Evolutionary conservation across 2,888 invertebrate genomes (phyloP).

Genomic region (Spatulosminthurus flaviceps): DNA sequence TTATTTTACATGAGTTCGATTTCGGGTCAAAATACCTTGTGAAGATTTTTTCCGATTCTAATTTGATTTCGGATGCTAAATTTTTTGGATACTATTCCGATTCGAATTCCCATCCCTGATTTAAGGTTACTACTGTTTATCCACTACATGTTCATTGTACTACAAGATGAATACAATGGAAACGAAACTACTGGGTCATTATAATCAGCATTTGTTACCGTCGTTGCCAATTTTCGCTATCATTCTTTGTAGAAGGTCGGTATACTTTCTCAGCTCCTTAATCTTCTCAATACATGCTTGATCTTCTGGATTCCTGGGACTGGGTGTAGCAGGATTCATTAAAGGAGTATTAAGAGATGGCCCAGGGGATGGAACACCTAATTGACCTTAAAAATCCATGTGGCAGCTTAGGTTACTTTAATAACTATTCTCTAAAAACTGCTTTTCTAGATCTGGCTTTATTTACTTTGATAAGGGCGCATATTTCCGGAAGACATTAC

Average conservation of each 20-base stretch:
- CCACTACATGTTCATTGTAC: not conserved
- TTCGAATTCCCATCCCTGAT: too few species aligned
- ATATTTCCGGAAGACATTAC: constrained; percentile 44
- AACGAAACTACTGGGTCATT: not conserved
- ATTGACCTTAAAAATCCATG: constrained; percentile 38
- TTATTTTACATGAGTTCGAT: too few species aligned
- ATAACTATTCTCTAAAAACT: too few species aligned
- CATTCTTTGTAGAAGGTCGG: constrained; percentile 90
- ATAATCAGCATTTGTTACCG: constrained; percentile 68
- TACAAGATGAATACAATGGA: not conserved
- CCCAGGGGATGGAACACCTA: constrained; percentile 78
- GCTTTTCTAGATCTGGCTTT: not conserved
- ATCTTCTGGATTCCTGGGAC: constrained; percentile 79
- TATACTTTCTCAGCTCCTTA: constrained; percentile 90
- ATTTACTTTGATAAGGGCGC: constrained; percentile 52
- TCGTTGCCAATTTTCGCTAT: constrained; percentile 87
- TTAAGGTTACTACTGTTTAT: too few species aligned
- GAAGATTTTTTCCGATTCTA: too few species aligned
- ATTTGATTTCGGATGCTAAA: too few species aligned
- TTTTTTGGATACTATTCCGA: too few species aligned
- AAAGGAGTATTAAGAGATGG: constrained; percentile 83
- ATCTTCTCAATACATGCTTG: constrained; percentile 93
- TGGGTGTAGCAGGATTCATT: constrained; percentile 71
- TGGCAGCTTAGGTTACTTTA: too few species aligned
- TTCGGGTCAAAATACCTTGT: too few species aligned